Conservation (phyloP, 2,888 invertebrate species). For the Tinea pellionella region DNA sequence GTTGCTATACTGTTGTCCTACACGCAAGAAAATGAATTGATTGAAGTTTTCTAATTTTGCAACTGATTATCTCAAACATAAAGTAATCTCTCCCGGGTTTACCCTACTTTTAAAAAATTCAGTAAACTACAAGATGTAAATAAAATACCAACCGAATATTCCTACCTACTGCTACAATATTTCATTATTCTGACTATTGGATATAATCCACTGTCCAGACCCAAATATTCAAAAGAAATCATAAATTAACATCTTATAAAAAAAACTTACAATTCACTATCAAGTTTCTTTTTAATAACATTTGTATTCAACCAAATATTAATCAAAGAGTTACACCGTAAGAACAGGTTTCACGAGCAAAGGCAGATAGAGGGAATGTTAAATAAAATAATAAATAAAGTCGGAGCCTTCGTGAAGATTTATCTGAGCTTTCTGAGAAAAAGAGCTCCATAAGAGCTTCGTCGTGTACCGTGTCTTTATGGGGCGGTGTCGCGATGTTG, state of each 20-base stretch:
- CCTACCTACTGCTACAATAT: background rate
- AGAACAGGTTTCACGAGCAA: slow-evolving; percentile 52
- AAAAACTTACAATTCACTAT: slow-evolving; percentile 55
- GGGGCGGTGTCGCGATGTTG: slow-evolving; percentile 33
- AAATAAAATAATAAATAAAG: slow-evolving; percentile 67
- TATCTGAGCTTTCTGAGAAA: slow-evolving; percentile 51
- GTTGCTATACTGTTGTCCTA: too few relatives aligned
- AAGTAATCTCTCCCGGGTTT: too few relatives aligned
- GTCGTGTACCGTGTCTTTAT: slow-evolving; percentile 59
- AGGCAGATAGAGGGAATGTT: slow-evolving; percentile 42
- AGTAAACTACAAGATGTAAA: too few relatives aligned
- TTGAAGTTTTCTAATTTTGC: too few relatives aligned
- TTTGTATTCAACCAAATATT: slow-evolving; percentile 47
- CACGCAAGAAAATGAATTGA: too few relatives aligned
- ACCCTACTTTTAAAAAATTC: too few relatives aligned
- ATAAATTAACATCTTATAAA: slow-evolving; percentile 61
- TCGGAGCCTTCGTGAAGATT: slow-evolving; percentile 57
- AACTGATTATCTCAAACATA: too few relatives aligned
- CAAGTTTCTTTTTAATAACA: slow-evolving; percentile 37
- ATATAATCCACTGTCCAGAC: background rate
- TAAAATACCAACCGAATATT: too few relatives aligned
- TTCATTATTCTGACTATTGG: background rate
- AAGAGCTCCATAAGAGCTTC: slow-evolving; percentile 50
- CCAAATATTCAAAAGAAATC: slow-evolving; percentile 15
- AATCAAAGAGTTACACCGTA: slow-evolving; percentile 44